These are phyloP conservation scores for Drosophila neonasuta DNA, from an alignment of 2,888 invertebrate species.

Conservation along the genomic window DNA sequence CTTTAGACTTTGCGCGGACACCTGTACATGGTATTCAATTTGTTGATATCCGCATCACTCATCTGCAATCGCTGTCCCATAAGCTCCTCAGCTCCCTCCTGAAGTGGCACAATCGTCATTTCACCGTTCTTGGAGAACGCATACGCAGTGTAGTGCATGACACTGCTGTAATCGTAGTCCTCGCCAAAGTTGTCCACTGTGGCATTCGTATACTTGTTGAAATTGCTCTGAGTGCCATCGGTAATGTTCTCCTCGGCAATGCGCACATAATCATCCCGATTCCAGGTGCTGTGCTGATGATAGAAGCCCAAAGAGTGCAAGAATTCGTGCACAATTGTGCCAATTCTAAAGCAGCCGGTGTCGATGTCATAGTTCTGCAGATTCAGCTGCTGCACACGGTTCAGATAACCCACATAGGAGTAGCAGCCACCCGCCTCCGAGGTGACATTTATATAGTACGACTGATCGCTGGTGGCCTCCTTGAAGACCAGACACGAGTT, in stretches of 20 bases:
- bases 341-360: conserved; percentile 79
- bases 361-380: conserved; percentile 69
- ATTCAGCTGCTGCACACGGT: conserved; percentile 81
- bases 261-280: conserved; percentile 87
- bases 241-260: conserved; percentile 83
- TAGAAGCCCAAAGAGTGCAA: conserved; percentile 90
- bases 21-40: conserved; percentile 78
- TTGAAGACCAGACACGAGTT: conserved; percentile 88
- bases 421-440: conserved; percentile 86
- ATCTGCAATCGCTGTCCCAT: conserved; percentile 70
- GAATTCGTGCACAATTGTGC: conserved; percentile 89
- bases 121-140: conserved; percentile 88
- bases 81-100: conserved; percentile 51
- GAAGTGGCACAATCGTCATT: conserved; percentile 86
- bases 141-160: conserved; percentile 89
- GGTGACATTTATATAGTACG: conserved; percentile 71
- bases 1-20: conserved; percentile 41
- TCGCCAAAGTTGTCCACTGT: conserved; percentile 86
- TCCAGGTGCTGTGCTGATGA: conserved; percentile 90
- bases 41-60: conserved; percentile 75
- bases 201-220: conserved; percentile 85
- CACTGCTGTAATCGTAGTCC: conserved; percentile 89
- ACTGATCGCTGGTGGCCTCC: conserved; percentile 83
- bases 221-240: conserved; percentile 86
- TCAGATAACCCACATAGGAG: conserved; percentile 87